phyloP scores from a whole-genome alignment of 2,113 vertebrate species.

The Ceuthmochares aereus region DNA sequence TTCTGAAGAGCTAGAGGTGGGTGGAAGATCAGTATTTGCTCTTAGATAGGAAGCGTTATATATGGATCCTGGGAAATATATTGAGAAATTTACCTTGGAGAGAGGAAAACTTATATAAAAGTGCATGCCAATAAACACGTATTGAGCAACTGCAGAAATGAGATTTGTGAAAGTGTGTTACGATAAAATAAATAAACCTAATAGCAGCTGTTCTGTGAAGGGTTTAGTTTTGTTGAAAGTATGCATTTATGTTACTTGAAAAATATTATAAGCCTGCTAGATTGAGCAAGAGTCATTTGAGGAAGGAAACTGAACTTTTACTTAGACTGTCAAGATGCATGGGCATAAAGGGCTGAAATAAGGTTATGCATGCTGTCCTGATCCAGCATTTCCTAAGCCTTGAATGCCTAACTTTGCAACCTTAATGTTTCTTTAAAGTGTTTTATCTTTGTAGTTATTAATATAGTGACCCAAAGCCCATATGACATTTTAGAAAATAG shows the following conservation, averaged over 20 bases:
- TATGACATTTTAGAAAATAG: background rate
- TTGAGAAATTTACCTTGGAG: background rate
- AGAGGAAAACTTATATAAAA: background rate
- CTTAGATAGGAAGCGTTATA: background rate
- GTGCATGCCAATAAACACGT: background rate
- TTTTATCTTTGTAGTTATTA: background rate
- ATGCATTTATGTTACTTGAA: background rate
- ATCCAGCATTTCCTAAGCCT: background rate
- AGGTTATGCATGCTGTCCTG: background rate
- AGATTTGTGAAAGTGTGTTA: background rate
- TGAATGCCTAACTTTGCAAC: background rate
- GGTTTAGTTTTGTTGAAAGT: background rate
- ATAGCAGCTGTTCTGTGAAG: background rate
- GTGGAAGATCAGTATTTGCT: background rate
- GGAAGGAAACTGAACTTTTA: background rate
- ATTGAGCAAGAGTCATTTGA: background rate
- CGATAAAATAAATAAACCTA: background rate
- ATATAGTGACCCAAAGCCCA: background rate
- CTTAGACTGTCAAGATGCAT: background rate
- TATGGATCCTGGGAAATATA: background rate
- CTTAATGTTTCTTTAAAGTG: background rate
- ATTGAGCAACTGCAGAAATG: background rate
- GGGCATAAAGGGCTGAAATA: background rate
- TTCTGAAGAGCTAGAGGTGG: background rate
- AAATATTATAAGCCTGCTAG: background rate